Evolutionary conservation across 2,888 invertebrate genomes (phyloP).

Genomic region (Plagodis pulveraria): DNA sequence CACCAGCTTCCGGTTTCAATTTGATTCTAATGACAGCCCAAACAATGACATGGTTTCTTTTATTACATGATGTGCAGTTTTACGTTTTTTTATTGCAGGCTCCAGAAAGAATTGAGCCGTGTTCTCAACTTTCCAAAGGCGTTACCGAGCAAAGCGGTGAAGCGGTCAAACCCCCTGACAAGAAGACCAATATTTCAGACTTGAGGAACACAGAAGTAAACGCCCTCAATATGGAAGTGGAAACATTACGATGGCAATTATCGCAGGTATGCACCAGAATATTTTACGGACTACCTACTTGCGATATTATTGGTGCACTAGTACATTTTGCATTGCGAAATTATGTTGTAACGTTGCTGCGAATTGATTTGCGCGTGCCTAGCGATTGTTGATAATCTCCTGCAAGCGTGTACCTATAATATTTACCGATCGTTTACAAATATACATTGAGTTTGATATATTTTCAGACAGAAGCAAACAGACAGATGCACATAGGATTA

Average conservation of each 20-base stretch:
- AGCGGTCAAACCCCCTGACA: conserved; percentile 56
- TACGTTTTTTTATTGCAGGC: conserved; percentile 62
- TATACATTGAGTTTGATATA: conserved; percentile 42
- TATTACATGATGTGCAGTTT: conserved; percentile 31
- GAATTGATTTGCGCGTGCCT: conserved; percentile 36
- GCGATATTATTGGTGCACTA: conserved; percentile 58
- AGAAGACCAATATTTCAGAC: conserved; percentile 47
- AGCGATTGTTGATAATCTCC: conserved; percentile 32
- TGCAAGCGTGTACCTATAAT: conserved; percentile 17
- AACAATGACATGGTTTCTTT: conserved; percentile 44
- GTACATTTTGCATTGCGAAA: conserved; percentile 46
- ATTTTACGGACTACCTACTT: conserved; percentile 1
- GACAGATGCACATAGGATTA: conserved; percentile 90
- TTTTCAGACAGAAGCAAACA: conserved; percentile 88
- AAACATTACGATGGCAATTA: conserved; percentile 89
- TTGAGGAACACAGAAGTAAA: conserved; percentile 69
- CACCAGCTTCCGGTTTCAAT: conserved; percentile 47
- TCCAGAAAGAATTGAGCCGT: conserved; percentile 70
- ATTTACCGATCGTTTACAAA: conserved; percentile 20
- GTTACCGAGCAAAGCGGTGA: conserved; percentile 60
- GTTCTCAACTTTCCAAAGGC: conserved; percentile 68
- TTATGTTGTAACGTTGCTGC: conserved; percentile 42
- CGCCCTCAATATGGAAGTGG: conserved; percentile 87
- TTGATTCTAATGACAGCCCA: conserved; percentile 52
- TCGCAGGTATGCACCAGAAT: conserved; percentile 84